A percentile compares a stretch with the other conserved stretches of the same genome.
Evolutionary conservation across 2,797 vertebrate genomes (phyloP).

Genomic region (Sphenodon punctatus): DNA sequence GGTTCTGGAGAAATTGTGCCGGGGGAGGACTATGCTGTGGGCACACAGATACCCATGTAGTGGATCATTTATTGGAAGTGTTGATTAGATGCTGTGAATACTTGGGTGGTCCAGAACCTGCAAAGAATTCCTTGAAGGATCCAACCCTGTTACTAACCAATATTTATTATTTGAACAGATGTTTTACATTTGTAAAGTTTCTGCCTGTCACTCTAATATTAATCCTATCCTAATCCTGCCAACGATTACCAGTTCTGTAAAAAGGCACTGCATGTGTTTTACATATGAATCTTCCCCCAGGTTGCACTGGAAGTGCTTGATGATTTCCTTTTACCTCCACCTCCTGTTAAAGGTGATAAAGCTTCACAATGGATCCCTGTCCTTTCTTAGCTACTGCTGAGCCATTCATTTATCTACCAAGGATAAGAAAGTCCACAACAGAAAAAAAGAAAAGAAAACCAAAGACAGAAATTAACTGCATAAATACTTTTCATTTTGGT

Average conservation of each 20-base stretch:
- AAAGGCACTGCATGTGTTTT: neutral
- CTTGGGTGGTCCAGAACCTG: no score
- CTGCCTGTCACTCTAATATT: neutral
- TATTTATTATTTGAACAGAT: neutral
- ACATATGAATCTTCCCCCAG: neutral
- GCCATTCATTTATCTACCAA: constrained; percentile 1
- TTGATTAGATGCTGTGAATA: no score
- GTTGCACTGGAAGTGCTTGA: neutral
- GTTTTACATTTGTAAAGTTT: neutral
- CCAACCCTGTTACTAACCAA: no score
- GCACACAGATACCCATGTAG: no score
- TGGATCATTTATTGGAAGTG: no score
- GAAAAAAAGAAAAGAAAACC: neutral
- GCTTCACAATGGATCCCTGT: neutral
- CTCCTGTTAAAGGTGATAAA: neutral
- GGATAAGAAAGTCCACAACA: neutral
- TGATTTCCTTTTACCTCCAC: constrained; percentile 7
- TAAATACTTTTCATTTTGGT: neutral
- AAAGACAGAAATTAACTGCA: neutral
- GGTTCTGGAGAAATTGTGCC: no score
- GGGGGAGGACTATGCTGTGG: no score
- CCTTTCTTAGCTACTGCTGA: neutral
- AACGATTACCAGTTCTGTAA: neutral
- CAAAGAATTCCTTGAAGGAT: no score
- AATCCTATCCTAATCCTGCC: neutral